Base-by-base conservation (phyloP, 2,797 vertebrate species). In the Oreochromis grahami region DNA sequence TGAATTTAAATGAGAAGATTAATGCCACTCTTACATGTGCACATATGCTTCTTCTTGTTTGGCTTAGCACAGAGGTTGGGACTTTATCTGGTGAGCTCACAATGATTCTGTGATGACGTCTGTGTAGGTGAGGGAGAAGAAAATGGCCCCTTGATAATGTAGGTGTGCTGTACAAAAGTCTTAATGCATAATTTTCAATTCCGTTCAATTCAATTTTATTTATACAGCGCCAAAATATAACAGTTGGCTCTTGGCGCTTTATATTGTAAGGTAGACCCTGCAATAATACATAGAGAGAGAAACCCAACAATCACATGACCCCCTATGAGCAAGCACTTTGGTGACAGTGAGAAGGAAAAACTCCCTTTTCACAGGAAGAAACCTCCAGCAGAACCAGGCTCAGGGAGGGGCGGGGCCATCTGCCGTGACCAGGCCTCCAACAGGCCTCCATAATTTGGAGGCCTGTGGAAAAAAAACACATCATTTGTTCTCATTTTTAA, bases 141-240 rank as follows among this genome's bases (percentile, higher is more conserved):
- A 38, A 36, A 36, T 63, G 1, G 0, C 58, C 10, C 32, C 6
- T 65, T 65, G 60, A 13, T 13, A 21, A 38, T 21, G 19, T 65
- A 38, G 11, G 60, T 21, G 60, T 14, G 45, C 32, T 63, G 6
- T n/a, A 6, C 4, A 63, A 19, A 38, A 34, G 56, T 60, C 15
- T 34, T 58, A 1, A 58, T 17, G 14, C 14, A 10, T 4, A 2
- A 56, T 32, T 6, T 17, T 0, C 55, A 56, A 0, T 0, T 56
- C 53, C 0, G 4, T 58, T 4, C 26, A 32, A 17, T 58, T 17
- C 5, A 58, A 17, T 17, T 58, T 58, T 29, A 32, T 58, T 58
- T 32, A 56, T 15, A 56, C 55, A 56, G 7, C 1, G 1, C 7
- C 53, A 56, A 1, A 56, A 15, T 26, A 29, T 26, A 56, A 56